Percentiles rank a stretch among this genome's conserved stretches.
These are phyloP conservation scores for Mesaphorura yosii DNA, from an alignment of 1,140 invertebrate species.

Conservation along the genomic window DNA sequence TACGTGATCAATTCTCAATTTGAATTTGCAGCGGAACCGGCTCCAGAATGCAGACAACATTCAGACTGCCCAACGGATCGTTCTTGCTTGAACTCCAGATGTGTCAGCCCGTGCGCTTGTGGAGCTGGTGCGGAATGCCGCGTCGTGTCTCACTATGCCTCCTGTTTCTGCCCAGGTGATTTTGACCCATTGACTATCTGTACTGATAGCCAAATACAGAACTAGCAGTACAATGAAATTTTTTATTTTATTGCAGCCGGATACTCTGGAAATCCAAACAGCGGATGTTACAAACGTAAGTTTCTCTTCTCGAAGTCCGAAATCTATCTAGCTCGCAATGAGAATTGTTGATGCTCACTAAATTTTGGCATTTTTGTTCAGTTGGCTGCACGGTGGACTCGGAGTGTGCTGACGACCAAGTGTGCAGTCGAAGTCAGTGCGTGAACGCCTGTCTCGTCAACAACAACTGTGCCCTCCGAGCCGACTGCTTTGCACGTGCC, in stretches of 20 bases:
- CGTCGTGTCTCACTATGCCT: slow-evolving; percentile 64
- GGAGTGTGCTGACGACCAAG: slow-evolving; percentile 60
- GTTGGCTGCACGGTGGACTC: slow-evolving; percentile 60
- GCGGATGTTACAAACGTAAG: background rate
- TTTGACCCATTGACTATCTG: too few species aligned
- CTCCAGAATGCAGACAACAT: background rate
- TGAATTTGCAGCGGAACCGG: background rate
- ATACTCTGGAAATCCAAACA: background rate
- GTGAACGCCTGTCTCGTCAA: slow-evolving; percentile 58
- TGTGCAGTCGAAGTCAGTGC: slow-evolving; percentile 59
- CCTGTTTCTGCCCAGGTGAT: slow-evolving; percentile 53
- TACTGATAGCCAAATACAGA: too few species aligned
- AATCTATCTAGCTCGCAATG: too few species aligned
- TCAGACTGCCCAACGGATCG: background rate
- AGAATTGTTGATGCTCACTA: too few species aligned
- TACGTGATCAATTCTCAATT: too few species aligned
- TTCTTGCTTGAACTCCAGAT: background rate
- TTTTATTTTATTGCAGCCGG: too few species aligned
- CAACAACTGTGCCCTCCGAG: slow-evolving; percentile 64
- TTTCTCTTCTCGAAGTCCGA: too few species aligned
- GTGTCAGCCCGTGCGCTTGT: slow-evolving; percentile 35
- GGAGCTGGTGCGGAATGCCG: slow-evolving; percentile 69
- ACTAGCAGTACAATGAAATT: too few species aligned
- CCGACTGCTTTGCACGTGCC: slow-evolving; percentile 58
- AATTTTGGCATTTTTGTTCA: too few species aligned